Conservation (phyloP, 2,113 vertebrate species). For the Gallinago paraguaiae region DNA sequence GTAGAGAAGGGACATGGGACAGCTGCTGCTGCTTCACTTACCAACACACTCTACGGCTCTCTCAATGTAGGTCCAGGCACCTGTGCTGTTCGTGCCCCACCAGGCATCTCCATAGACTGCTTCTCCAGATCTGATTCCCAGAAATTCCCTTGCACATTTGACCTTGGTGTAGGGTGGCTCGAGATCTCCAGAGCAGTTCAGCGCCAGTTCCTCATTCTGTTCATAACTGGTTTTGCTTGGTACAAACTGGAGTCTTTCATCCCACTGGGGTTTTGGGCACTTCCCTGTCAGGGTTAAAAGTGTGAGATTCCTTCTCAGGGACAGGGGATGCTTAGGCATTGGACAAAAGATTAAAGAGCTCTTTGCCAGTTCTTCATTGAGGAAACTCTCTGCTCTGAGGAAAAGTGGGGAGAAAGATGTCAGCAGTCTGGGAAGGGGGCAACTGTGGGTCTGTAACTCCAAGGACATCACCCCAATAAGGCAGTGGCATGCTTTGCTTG, state of each 20-base stretch:
- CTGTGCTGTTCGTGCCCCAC: background rate
- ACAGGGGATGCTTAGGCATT: too few species aligned
- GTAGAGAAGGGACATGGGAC: rapidly evolving
- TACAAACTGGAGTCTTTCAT: rapidly evolving
- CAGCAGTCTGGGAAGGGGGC: background rate
- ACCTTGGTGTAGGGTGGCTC: rapidly evolving
- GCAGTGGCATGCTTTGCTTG: background rate
- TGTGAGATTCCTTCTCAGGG: background rate
- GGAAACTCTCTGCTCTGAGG: background rate
- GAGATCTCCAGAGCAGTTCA: background rate
- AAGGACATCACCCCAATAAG: background rate
- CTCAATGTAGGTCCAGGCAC: background rate
- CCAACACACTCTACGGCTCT: rapidly evolving
- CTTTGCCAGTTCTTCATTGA: background rate
- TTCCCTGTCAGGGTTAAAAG: background rate
- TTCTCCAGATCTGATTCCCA: rapidly evolving
- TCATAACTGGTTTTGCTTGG: background rate
- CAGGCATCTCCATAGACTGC: background rate
- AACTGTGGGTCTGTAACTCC: background rate
- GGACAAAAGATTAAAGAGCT: background rate
- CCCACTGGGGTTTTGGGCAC: background rate
- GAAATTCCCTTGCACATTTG: background rate
- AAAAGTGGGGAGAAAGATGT: background rate
- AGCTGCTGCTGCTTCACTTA: background rate
- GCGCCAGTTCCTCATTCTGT: background rate